Evolutionary conservation across 2,888 invertebrate genomes (phyloP), one percentile per base, ranked within the genome.

Genomic region (Agriopis marginaria): DNA sequence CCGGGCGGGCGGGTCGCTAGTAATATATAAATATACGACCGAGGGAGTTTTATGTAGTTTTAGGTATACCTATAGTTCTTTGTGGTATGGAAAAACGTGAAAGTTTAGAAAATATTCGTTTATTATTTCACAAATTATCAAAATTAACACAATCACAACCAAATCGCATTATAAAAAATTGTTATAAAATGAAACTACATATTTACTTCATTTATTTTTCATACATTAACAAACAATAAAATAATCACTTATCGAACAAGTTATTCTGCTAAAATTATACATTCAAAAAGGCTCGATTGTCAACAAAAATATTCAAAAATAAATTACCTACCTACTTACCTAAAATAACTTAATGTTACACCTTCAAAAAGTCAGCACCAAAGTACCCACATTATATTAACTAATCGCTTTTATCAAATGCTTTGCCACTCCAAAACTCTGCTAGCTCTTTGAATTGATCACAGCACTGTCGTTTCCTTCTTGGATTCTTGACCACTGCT

Each of bases 401-500:
- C 54, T 53, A 49, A 60, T 60, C 50, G 51, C 69, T 68, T 17
- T 76, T 74, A 39, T 81, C 81, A 73, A 80, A 79, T 0, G 86
- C 84, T 2, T 80, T 79, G 44, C 76, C 85, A 51, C 81, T 87
- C 93, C 93, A 93, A 75, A 91, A 93, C 8, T 92, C 90, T 0
- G 91, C 87, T 42, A 93, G 78, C 17, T 93, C 91, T 60, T 79
- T 89, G 59, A 93, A 93, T 63, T 84, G 86, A 5, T 86, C 87
- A 77, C 86, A 86, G 56, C 92, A 87, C 76, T 87, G 77, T 9
- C 86, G 82, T 58, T 86, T 82, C 44, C 87, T 85, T 51, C 89
- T 81, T 0, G 90, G 87, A 70, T 79, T 88, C 45, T 84, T 87
- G 14, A 83, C 82, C 1, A 87, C 76, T 0, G 71, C 76, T 10